These are phyloP conservation scores for Prionailurus viverrinus DNA, from an alignment of 2,113 vertebrate genomes.

Conservation along the genomic window DNA sequence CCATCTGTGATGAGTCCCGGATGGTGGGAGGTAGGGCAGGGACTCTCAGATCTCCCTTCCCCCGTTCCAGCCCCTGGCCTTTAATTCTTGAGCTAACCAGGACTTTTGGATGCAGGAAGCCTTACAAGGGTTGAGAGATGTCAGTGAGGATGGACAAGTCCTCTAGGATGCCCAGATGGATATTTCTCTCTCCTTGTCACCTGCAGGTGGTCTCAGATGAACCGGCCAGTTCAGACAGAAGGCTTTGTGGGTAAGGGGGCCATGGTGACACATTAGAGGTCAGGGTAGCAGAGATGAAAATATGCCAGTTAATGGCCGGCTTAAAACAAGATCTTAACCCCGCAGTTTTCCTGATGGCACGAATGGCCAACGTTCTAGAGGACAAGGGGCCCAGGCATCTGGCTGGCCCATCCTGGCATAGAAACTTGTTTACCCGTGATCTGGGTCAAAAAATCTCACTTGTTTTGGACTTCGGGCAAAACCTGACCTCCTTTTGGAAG, in stretches of 20 bases:
- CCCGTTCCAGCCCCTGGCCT: neutral
- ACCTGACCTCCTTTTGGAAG: neutral
- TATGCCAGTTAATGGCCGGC: neutral
- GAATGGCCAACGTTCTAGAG: rapidly evolving
- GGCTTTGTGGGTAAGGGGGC: neutral
- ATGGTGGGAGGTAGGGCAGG: neutral
- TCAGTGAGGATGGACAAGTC: too few relatives aligned
- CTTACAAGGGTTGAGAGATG: neutral
- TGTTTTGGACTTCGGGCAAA: neutral
- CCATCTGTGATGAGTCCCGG: neutral
- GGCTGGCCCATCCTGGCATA: neutral
- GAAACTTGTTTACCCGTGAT: neutral
- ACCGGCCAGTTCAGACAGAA: neutral
- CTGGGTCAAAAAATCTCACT: neutral
- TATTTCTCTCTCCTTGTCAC: neutral
- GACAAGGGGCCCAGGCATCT: neutral
- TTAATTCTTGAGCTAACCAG: neutral
- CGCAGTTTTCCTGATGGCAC: neutral
- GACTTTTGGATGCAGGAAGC: neutral
- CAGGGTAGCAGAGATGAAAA: neutral
- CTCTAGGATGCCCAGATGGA: neutral
- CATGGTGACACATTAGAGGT: neutral
- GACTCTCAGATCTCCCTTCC: neutral
- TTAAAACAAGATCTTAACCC: neutral
- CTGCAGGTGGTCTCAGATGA: neutral